Evolutionary conservation across 2,113 vertebrate species (phyloP), one percentile per base, ranked within the genome.

Genomic region (Tetraodon nigroviridis): DNA sequence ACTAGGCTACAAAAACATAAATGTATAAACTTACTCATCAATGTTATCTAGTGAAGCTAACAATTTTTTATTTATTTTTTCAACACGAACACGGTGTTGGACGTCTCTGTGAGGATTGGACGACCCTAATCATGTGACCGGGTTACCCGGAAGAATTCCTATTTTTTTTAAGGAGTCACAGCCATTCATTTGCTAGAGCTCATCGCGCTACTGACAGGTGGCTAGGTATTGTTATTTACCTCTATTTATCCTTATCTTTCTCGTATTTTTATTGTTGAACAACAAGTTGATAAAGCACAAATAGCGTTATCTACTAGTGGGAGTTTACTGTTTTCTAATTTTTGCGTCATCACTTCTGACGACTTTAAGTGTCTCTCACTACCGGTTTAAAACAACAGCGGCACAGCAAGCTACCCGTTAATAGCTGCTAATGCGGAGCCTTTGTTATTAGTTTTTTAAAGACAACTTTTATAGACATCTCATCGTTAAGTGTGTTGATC

Each of bases 131-230:
- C 85, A 89, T 7, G 74, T 88, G 82, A 79, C 8, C 1, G 2
- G 1, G 6, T 85, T 84, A 87, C 86, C 87, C 86, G 88, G 89
- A 90, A 90, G 2, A 29, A 78, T 47, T 84, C 55, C 21, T 17
- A 22, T 50, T 84, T 80, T 37, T 37, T 85, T 69, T 53, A 78
- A 65, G 78, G 80, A 82, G 59, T 84, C 77, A 76, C 64, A 86
- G 74, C 72, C 83, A 86, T 87, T 89, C 83, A 84, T 84, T 89
- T 72, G 61, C 62, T 58, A 16, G 2, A 67, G 66, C 64, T 74
- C 62, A 44, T 75, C 62, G 69, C 61, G 57, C 56, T 64, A 86
- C 73, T 87, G 86, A 83, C 86, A 89, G 88, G 88, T 90, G 86
- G 57, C 59, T 53, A 47, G 59, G 67, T 41, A 52, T 27, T 32